Conservation (phyloP, 2,888 invertebrate species). For the Andricus quercusramuli region DNA sequence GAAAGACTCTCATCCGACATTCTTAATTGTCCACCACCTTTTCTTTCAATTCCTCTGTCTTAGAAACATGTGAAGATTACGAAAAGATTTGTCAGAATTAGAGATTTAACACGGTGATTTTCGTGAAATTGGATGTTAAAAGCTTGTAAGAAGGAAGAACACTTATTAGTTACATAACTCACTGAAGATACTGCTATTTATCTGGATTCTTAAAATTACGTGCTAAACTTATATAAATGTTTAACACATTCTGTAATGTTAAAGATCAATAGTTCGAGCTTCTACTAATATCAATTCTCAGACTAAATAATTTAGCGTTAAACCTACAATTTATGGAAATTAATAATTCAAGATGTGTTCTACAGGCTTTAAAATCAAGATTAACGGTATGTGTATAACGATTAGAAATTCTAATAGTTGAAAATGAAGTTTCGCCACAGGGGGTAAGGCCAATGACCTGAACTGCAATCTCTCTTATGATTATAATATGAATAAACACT, state of each 20-base stretch:
- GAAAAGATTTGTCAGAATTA: not conserved
- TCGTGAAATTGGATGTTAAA: not conserved
- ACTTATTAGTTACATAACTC: not conserved
- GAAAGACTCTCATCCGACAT: not conserved
- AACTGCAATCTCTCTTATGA: not conserved
- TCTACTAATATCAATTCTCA: not conserved
- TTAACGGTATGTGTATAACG: constrained; percentile 9
- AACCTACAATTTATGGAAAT: not conserved
- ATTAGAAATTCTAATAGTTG: not conserved
- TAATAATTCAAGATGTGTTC: not conserved
- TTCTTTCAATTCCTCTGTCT: not conserved
- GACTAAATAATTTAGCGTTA: not conserved
- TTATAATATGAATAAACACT: too few relatives aligned
- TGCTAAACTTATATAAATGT: too few relatives aligned
- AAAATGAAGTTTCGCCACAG: not conserved
- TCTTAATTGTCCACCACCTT: constrained; percentile 5
- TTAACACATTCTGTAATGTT: not conserved
- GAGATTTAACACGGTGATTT: not conserved
- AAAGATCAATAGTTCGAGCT: constrained; percentile 7
- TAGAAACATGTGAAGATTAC: not conserved
- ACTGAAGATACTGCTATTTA: not conserved
- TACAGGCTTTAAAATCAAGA: not conserved
- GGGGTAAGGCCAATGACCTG: not conserved
- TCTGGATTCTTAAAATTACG: not conserved
- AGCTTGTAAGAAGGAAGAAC: not conserved